A percentile compares a stretch with the other conserved stretches of the same genome.
Conservation (phyloP, 2,113 vertebrate genomes). For the Hystrix cristata region DNA sequence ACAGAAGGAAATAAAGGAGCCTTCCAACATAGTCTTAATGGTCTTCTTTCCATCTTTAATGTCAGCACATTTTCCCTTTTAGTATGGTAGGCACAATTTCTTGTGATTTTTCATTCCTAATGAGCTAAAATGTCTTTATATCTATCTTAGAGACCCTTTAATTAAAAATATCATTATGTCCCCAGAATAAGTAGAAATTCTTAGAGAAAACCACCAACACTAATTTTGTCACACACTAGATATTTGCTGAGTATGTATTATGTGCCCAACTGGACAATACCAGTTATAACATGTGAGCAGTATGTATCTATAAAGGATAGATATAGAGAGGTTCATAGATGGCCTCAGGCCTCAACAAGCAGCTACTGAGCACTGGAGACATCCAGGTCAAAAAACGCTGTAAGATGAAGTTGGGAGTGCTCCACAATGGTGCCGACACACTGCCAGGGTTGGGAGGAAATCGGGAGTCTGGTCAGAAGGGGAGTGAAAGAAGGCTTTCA, state of each 20-base stretch:
- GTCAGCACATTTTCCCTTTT: not conserved
- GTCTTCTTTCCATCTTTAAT: not conserved
- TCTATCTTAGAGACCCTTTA: slow-evolving; percentile 4
- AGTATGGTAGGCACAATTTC: not conserved
- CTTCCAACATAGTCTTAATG: not conserved
- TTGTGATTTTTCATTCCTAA: slow-evolving; percentile 39
- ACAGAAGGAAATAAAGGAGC: not conserved
- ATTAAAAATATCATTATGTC: slow-evolving; percentile 10
- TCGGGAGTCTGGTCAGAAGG: not conserved
- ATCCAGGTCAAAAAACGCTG: not conserved
- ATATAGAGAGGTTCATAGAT: not conserved
- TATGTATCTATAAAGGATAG: not conserved
- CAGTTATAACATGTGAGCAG: not conserved
- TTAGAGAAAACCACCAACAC: not conserved
- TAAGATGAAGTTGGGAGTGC: not conserved
- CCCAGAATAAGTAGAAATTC: not conserved
- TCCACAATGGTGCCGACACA: no score
- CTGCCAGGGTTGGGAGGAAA: no score
- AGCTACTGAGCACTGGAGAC: not conserved
- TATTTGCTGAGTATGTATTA: not conserved
- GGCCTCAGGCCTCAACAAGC: not conserved
- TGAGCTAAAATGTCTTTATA: slow-evolving; percentile 50
- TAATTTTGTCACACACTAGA: not conserved
- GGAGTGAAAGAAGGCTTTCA: not conserved
- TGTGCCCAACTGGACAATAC: not conserved